Evolutionary conservation across 2,888 invertebrate species (phyloP).

Genomic region (Nipponacmea schrenckii): DNA sequence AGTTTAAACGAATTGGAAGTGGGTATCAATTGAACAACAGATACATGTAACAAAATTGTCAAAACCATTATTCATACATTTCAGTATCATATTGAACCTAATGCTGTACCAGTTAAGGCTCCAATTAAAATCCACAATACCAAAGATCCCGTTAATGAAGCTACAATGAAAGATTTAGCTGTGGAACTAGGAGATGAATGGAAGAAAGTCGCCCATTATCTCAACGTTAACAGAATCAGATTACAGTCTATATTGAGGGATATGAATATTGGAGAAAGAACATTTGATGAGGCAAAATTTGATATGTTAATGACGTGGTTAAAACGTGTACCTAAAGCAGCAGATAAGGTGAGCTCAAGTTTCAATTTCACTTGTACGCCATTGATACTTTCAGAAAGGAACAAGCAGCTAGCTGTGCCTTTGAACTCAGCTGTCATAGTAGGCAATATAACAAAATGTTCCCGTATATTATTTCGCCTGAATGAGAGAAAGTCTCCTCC

Average conservation of each 20-base stretch:
- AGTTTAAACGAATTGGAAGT: too few species aligned
- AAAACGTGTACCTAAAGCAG: slow-evolving; percentile 55
- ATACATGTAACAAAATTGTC: too few species aligned
- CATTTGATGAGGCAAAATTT: slow-evolving; percentile 49
- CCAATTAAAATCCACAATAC: slow-evolving; percentile 48
- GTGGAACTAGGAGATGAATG: slow-evolving; percentile 62
- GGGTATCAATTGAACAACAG: too few species aligned
- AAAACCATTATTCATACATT: too few species aligned
- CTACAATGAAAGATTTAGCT: slow-evolving; percentile 47
- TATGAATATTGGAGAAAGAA: slow-evolving; percentile 34
- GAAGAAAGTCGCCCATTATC: slow-evolving; percentile 50
- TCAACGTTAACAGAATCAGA: slow-evolving; percentile 54
- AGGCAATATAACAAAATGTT: too few species aligned
- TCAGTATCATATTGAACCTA: slow-evolving; percentile 52
- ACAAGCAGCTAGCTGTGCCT: too few species aligned
- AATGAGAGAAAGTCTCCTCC: too few species aligned
- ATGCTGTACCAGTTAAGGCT: slow-evolving; percentile 40
- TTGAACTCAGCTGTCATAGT: too few species aligned
- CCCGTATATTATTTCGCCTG: too few species aligned
- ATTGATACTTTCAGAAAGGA: too few species aligned
- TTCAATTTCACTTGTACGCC: too few species aligned
- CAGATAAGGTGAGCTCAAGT: slow-evolving; percentile 51
- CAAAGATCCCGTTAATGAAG: slow-evolving; percentile 49
- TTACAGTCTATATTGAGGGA: slow-evolving; percentile 46
- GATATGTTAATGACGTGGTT: slow-evolving; percentile 64